Evolutionary conservation across 1,140 invertebrate genomes (phyloP).

Genomic region (Mycetomoellerius zeteki): DNA sequence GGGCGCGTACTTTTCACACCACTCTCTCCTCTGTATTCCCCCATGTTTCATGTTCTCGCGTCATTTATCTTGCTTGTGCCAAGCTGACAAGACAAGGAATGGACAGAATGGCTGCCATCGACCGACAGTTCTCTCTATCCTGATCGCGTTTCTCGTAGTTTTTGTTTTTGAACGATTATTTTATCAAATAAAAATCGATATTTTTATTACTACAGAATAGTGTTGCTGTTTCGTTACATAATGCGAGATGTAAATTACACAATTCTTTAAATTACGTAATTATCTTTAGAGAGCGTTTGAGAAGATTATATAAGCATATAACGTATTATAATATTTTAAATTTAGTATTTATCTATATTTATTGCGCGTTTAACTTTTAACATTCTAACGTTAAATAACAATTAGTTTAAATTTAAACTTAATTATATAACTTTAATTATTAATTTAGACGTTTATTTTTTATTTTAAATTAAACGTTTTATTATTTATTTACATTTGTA

Average conservation of each 20-base stretch:
- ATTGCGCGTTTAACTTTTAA: not conserved
- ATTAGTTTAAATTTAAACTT: slow-evolving; percentile 12
- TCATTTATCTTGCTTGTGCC: slow-evolving; percentile 64
- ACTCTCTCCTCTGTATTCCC: slow-evolving; percentile 33
- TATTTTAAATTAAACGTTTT: not conserved
- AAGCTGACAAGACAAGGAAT: slow-evolving; percentile 64
- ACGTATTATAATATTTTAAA: not conserved
- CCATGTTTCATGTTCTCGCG: slow-evolving; percentile 46
- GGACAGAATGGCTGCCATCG: slow-evolving; percentile 39
- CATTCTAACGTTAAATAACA: not conserved
- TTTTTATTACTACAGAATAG: slow-evolving; percentile 11
- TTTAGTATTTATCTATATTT: not conserved
- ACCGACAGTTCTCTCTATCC: slow-evolving; percentile 46
- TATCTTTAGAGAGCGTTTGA: not conserved
- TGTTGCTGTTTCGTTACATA: slow-evolving; percentile 65
- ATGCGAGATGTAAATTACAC: slow-evolving; percentile 41
- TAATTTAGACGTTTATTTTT: not conserved
- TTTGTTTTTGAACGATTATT: not conserved
- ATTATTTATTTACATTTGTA: not conserved
- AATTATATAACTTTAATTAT: not conserved
- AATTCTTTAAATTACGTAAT: not conserved
- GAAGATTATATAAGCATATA: slow-evolving; percentile 7
- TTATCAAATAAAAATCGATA: slow-evolving; percentile 47
- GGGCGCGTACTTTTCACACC: slow-evolving; percentile 70
- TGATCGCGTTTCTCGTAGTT: slow-evolving; percentile 37